Evolutionary conservation across 2,113 vertebrate species (phyloP).

Genomic region (Ciconia maguari): DNA sequence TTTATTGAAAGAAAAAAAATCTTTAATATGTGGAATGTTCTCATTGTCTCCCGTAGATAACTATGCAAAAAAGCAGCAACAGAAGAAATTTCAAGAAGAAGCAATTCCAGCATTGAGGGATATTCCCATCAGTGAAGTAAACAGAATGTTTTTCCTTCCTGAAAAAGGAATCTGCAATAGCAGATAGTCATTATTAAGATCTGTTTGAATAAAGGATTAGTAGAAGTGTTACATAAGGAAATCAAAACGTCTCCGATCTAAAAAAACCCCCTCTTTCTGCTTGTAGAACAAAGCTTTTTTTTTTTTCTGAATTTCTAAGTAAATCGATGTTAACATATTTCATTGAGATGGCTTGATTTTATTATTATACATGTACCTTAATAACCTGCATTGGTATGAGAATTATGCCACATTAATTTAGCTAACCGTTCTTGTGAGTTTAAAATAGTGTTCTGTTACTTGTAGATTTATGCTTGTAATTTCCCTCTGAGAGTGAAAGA

Average conservation of each 20-base stretch:
- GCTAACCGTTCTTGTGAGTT: background rate
- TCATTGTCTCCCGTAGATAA: constrained; percentile 76
- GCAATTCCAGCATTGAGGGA: constrained; percentile 86
- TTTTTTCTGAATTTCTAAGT: background rate
- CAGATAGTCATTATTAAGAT: background rate
- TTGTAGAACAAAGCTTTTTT: background rate
- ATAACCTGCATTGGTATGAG: background rate
- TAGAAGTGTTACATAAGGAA: background rate
- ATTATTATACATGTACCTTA: background rate
- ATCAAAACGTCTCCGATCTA: background rate
- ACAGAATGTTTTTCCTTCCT: constrained; percentile 84
- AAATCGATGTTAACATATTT: background rate
- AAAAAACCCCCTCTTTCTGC: background rate
- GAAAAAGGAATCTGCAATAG: background rate
- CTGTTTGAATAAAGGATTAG: background rate
- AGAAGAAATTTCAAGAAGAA: constrained; percentile 71
- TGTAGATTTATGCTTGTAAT: background rate
- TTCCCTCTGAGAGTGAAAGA: background rate
- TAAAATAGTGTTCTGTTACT: background rate
- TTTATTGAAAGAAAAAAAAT: background rate
- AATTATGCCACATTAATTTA: background rate
- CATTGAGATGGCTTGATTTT: background rate
- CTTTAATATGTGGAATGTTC: background rate
- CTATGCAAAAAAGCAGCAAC: constrained; percentile 82
- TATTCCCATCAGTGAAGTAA: constrained; percentile 88